Evolutionary conservation across 53 echinoderm and acorn worm species (phyloP), one percentile per base, ranked within the genome.

Genomic region (Echinometra lucunter): DNA sequence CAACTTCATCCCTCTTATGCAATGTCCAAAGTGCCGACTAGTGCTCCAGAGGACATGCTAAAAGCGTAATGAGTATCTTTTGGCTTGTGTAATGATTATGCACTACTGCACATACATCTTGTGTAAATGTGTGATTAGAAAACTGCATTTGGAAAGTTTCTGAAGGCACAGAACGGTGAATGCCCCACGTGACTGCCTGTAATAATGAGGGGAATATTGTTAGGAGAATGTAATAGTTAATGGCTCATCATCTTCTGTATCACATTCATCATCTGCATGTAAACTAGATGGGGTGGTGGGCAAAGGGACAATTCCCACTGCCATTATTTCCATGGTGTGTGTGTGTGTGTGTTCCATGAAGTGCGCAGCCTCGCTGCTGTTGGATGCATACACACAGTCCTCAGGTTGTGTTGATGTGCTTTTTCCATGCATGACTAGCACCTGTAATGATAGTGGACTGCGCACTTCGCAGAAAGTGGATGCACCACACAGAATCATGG

Each of bases 211-310:
- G 69, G 34, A 69, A 30, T 34, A 34, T 12, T 13, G 15, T 11
- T 78, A 78, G 78, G 42, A 78, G 78, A 78, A 78, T 78, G 78
- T 78, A 78, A 78, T 78, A 78, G 78, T 6, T 78, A 78, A 78
- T 78, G 42, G 40, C 47, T 49, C 40, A 2, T 85, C 85, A 85
- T 85, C 85, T n/a, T 82, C 30, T 85, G 28, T 78, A 19, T 78
- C 78, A 42, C 78, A 47, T 28, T 85, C 49, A 85, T 53, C 85
- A 83, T 83, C n/a, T 85, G 85, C 85, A 85, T 85, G 85, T 47
- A 85, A 78, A 49, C 28, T 28, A 16, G 47, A 49, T n/a, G 30
- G 49, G 85, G 49, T 81, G 28, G 49, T 85, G 13, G 17, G 27
- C 11, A 47, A 85, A n/a, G 37, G 53, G 85, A 5, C 0, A 10